These are phyloP conservation scores for Thalassaphorura encarpata DNA, from an alignment of 1,140 invertebrate genomes.

Conservation along the genomic window DNA sequence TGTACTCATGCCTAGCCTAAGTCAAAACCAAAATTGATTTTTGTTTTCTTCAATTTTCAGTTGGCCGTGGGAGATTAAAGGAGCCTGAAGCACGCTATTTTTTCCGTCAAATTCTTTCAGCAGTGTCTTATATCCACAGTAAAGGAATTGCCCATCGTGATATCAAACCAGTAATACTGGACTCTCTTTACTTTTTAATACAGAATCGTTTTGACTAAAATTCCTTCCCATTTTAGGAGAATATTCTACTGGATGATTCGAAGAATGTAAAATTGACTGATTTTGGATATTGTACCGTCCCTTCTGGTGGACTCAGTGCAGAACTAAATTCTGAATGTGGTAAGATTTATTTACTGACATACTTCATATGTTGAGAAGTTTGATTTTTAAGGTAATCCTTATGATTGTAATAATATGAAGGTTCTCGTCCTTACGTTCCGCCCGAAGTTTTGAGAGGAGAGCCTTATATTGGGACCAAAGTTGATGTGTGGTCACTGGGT, in stretches of 20 bases:
- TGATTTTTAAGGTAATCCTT: too few species aligned
- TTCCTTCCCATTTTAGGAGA: conserved; percentile 55
- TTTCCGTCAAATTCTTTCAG: conserved; percentile 67
- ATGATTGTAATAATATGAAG: too few species aligned
- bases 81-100: conserved; percentile 61
- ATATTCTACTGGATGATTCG: conserved; percentile 66
- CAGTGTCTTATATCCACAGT: conserved; percentile 63
- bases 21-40: too few species aligned
- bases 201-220: neutral
- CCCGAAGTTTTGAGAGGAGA: too few species aligned
- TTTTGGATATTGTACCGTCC: conserved; percentile 84
- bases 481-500: too few species aligned
- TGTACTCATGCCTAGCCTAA: too few species aligned
- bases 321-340: too few species aligned
- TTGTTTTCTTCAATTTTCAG: conserved; percentile 56
- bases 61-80: conserved; percentile 53
- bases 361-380: too few species aligned
- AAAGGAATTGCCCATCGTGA: conserved; percentile 69
- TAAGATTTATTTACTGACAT: too few species aligned
- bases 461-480: too few species aligned
- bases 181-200: conserved; percentile 10
- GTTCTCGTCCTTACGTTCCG: too few species aligned
- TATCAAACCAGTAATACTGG: conserved; percentile 57
- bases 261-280: conserved; percentile 78
- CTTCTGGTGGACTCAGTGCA: too few species aligned